Evolutionary conservation across 37 sponge, comb jelly and placozoan genomes (phyloP).

Genomic region (Lycopodina hypogea): DNA sequence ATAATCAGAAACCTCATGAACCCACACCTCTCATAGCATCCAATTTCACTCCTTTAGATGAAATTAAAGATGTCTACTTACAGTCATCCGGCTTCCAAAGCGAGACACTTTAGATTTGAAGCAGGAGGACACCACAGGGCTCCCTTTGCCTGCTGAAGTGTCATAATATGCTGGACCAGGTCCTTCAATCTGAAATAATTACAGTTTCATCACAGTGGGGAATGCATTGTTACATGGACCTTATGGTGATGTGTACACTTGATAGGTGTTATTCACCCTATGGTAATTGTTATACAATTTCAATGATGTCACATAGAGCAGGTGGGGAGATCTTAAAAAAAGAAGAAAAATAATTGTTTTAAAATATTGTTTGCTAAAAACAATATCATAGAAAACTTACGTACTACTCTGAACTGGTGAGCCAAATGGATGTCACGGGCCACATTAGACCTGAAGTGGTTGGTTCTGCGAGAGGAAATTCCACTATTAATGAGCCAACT

Average conservation of each 20-base stretch:
- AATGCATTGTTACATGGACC: too few relatives aligned
- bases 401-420: slow-evolving; percentile 61
- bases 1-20: too few relatives aligned
- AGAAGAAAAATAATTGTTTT: too few relatives aligned
- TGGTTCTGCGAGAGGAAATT: slow-evolving; percentile 22
- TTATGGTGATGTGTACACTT: too few relatives aligned
- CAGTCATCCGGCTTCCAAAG: slow-evolving; percentile 38
- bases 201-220: background rate
- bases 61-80: slow-evolving; percentile 12
- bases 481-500: too few relatives aligned
- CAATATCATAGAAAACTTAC: background rate
- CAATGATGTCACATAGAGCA: too few relatives aligned
- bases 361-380: too few relatives aligned
- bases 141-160: background rate
- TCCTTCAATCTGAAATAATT: slow-evolving; percentile 45
- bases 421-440: slow-evolving; percentile 19
- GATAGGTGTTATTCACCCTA: too few relatives aligned
- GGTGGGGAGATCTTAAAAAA: too few relatives aligned
- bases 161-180: slow-evolving; percentile 83
- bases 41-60: background rate
- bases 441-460: slow-evolving; percentile 50
- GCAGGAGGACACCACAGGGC: slow-evolving; percentile 42
- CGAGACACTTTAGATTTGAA: slow-evolving; percentile 78
- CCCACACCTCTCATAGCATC: too few relatives aligned
- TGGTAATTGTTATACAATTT: too few relatives aligned